Base-by-base conservation (phyloP, 2,888 invertebrate species). In the Aphelenchoides bicaudatus region DNA sequence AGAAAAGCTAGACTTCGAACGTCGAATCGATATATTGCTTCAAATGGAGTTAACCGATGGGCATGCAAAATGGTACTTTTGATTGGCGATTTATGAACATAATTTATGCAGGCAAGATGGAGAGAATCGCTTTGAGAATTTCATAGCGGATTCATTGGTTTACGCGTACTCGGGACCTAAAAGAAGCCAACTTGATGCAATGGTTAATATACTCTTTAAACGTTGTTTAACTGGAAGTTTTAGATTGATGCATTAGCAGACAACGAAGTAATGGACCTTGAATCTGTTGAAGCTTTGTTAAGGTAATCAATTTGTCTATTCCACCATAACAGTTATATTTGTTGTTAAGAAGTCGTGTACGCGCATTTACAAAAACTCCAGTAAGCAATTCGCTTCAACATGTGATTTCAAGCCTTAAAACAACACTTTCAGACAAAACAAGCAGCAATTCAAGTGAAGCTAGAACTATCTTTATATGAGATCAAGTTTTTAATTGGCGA, bases 401-500 rank as follows among this genome's bases (percentile, higher is more conserved):
- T 31, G n/a, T n/a, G n/a, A 16, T 19, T 3, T 3, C 4, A 21
- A 3, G 16, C 28, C 28, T 47, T 3, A 2, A 50, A 50, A 50
- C n/a, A n/a, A n/a, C 13, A 30, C 52, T 57, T 62, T 34, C 51
- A 65, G 64, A 64, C 56, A 29, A 39, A 31, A 25, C 31, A 62
- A 5, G 38, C 25, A n/a, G n/a, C 49, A 25, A 53, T 29, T 25
- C 66, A 64, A 13, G 29, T 65, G 6, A 39, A 38, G 27, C 56
- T 65, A 5, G 65, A 65, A 27, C 37, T 65, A 4, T 68, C 67
- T 4, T 39, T 65, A 6, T 63, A 54, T 39, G 67, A 65, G 27
- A 49, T 65, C 27, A 68, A 68, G 46, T 68, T 54, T 16, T 13
- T 65, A 19, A 46, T 27, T 13, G 43, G 29, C 16, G 30, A 49